A percentile compares a stretch with the other conserved stretches of the same genome.
These are phyloP conservation scores for Hybos culiciformis DNA, from an alignment of 2,888 invertebrate genomes.

Conservation along the genomic window DNA sequence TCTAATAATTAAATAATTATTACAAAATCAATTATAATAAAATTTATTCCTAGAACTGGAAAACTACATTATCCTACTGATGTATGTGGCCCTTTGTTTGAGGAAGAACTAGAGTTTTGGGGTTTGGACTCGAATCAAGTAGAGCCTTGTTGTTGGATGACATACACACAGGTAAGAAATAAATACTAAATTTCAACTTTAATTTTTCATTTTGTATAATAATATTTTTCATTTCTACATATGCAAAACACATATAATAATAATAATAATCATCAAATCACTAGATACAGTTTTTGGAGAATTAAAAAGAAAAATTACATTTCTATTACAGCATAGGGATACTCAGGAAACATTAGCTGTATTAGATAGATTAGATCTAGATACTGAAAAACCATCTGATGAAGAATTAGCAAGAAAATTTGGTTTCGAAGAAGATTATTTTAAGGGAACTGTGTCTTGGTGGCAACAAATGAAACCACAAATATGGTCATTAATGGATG, in stretches of 20 bases:
- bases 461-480: conserved; percentile 97
- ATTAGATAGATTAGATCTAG: conserved; percentile 90
- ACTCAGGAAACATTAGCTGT: conserved; percentile 98
- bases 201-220: neutral
- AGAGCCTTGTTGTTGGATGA: conserved; percentile 98
- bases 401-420: conserved; percentile 97
- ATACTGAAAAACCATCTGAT: conserved; percentile 94
- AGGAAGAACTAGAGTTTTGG: conserved; percentile 94
- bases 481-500: conserved; percentile 98
- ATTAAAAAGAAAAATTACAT: too few relatives aligned
- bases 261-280: too few relatives aligned
- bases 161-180: conserved; percentile 63
- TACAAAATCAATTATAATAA: neutral
- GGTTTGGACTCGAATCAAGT: conserved; percentile 95
- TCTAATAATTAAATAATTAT: neutral
- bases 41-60: conserved; percentile 51
- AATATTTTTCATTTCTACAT: too few relatives aligned
- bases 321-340: conserved; percentile 68
- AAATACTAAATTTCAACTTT: too few relatives aligned
- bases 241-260: too few relatives aligned
- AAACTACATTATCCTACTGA: conserved; percentile 93
- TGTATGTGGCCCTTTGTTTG: conserved; percentile 93
- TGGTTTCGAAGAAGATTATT: conserved; percentile 89
- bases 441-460: conserved; percentile 78
- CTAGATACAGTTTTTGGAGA: too few relatives aligned